These are phyloP conservation scores for Rhingia rostrata DNA, from an alignment of 2,888 invertebrate genomes.

Conservation along the genomic window DNA sequence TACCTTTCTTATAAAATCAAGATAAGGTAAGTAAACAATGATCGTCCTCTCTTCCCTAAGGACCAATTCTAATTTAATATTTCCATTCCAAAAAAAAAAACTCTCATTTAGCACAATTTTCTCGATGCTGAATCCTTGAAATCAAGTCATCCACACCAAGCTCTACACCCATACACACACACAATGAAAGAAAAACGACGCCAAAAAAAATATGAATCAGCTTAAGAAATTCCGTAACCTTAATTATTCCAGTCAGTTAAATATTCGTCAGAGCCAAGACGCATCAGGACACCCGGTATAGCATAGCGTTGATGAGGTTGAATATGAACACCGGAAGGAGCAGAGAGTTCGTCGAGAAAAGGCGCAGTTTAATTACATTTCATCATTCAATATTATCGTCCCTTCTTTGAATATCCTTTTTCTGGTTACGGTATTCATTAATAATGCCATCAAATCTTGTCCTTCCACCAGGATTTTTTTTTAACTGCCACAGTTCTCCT, in stretches of 20 bases:
- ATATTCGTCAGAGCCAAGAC: background rate
- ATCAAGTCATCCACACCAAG: background rate
- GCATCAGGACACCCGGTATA: background rate
- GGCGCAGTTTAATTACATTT: conserved; percentile 32
- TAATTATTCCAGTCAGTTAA: conserved; percentile 41
- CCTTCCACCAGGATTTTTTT: background rate
- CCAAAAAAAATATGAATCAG: conserved; percentile 22
- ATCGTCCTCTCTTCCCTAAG: too few species aligned
- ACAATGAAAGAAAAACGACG: background rate
- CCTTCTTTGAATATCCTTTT: conserved; percentile 1
- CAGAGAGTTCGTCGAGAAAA: background rate
- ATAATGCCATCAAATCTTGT: conserved; percentile 7
- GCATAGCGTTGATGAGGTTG: background rate
- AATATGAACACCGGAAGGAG: conserved; percentile 6
- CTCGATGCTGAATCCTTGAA: background rate
- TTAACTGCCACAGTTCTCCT: background rate
- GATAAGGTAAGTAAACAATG: too few species aligned
- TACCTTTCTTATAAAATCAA: too few species aligned
- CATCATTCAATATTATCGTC: background rate
- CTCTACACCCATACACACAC: background rate
- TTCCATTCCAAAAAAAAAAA: too few species aligned
- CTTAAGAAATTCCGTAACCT: conserved; percentile 28
- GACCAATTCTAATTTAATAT: too few species aligned
- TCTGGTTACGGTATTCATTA: conserved; percentile 28
- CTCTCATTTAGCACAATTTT: too few species aligned